Conservation (phyloP, 2,797 vertebrate species). For the Halcyon leucocephala region DNA sequence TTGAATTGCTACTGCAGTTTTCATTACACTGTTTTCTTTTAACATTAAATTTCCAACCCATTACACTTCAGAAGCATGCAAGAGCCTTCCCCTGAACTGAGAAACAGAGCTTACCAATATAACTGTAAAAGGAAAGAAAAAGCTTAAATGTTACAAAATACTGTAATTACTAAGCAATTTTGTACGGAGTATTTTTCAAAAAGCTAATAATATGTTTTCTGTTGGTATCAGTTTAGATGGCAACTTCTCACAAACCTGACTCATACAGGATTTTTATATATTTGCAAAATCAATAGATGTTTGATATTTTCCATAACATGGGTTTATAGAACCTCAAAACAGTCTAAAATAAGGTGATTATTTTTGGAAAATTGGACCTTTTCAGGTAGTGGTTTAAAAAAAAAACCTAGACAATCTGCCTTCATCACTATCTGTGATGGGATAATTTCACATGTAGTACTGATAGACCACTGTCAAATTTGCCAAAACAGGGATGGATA, state of each 20-base stretch:
- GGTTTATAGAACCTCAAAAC: background rate
- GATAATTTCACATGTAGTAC: background rate
- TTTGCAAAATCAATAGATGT: background rate
- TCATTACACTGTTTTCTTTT: conserved; percentile 36
- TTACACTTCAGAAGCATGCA: conserved; percentile 17
- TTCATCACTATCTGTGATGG: background rate
- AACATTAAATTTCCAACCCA: conserved; percentile 10
- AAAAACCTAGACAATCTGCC: background rate
- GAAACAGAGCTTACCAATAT: background rate
- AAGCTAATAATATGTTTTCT: background rate
- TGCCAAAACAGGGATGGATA: background rate
- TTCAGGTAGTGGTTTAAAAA: background rate
- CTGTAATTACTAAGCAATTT: background rate
- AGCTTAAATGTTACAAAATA: background rate
- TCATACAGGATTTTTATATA: background rate
- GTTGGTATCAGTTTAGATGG: background rate
- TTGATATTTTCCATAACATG: background rate
- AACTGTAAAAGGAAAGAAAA: background rate
- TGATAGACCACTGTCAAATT: background rate
- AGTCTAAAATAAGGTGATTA: background rate
- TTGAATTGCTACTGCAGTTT: conserved; percentile 45
- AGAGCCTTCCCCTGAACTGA: background rate
- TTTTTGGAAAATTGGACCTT: background rate
- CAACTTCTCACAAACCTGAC: background rate
- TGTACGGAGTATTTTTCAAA: background rate